Evolutionary conservation across 2,797 vertebrate genomes (phyloP), one percentile per base, ranked within the genome.

Genomic region (Cuculus canorus): DNA sequence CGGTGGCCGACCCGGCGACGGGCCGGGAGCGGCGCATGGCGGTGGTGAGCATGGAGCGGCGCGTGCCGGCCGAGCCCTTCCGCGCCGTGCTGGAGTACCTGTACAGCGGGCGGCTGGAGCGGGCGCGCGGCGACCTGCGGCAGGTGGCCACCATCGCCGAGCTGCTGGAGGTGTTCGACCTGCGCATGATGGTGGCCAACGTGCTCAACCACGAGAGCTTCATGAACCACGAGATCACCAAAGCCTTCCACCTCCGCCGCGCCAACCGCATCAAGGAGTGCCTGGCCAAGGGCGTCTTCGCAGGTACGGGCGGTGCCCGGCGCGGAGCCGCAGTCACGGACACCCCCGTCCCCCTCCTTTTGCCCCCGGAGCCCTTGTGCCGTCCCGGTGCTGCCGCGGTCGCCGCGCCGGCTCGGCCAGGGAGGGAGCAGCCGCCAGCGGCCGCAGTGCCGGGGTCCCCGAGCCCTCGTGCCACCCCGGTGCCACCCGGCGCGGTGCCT

Each of bases 191-290:
- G 99, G 99, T 99, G 95, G 99, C 99, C 87, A 99, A 99, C 8
- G 97, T 98, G 61, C 98, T 99, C 89, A 99, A 99, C 97, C 98
- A 98, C 88, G 99, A 99, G 96, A 99, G 99, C 96, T 99, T 99
- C 98, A 99, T 99, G 99, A 99, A 99, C 97, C 98, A 98, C 96
- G 99, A 99, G 97, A 99, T 99, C 97, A 99, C 99, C 95, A 99
- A 99, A 97, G 99, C 99, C 89, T 99, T 99, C 97, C 99, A 99
- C 1, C 98, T 99, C 65, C 98, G 99, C 64, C 98, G 99, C 18
- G 98, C 98, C 97, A 99, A 99, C 96, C 98, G 99, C 89, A 98
- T 99, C 98, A 98, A 98, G 97, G 99, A 99, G 98, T 98, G 98
- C 93, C 98, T 99, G 92, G 98, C 92, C 92, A 98, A 98, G 95